phyloP scores from a whole-genome alignment of 2,797 vertebrate species.

The Apodemus agrarius region DNA sequence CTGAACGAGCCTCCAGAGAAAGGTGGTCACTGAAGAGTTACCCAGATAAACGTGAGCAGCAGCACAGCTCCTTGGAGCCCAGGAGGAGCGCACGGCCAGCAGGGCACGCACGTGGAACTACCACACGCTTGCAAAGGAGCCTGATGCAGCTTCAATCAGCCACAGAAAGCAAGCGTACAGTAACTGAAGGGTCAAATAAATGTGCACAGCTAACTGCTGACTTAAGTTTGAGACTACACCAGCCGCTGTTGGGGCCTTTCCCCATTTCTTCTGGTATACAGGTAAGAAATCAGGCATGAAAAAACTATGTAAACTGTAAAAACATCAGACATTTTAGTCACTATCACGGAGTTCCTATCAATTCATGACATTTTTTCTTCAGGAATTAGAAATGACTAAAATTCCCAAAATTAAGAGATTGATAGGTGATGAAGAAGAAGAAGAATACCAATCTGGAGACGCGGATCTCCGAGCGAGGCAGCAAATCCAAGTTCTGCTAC shows the following conservation, averaged over 20 bases:
- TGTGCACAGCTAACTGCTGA: constrained; percentile 57
- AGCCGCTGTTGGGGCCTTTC: constrained; percentile 48
- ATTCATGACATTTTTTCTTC: neutral
- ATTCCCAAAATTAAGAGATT: constrained; percentile 21
- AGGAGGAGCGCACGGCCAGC: constrained; percentile 61
- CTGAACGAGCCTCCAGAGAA: constrained; percentile 52
- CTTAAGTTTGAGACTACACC: constrained; percentile 59
- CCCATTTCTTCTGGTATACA: constrained; percentile 60
- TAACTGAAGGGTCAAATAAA: constrained; percentile 63
- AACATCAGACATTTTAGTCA: constrained; percentile 17
- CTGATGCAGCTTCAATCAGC: constrained; percentile 76
- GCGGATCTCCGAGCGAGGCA: constrained; percentile 3
- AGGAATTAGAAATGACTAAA: constrained; percentile 19
- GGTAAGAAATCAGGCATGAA: constrained; percentile 43
- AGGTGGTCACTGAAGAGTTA: constrained; percentile 54
- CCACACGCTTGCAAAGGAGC: constrained; percentile 63
- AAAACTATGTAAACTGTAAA: constrained; percentile 37
- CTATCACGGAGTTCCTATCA: constrained; percentile 8
- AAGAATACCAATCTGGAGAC: constrained; percentile 22
- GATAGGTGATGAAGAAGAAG: neutral
- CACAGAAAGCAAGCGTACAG: constrained; percentile 69
- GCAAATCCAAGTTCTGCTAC: neutral
- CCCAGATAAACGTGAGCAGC: constrained; percentile 62
- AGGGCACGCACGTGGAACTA: constrained; percentile 62
- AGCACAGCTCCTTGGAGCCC: constrained; percentile 30